Conservation (phyloP, 2,113 vertebrate genomes). For the Rhadina sibilatrix region DNA sequence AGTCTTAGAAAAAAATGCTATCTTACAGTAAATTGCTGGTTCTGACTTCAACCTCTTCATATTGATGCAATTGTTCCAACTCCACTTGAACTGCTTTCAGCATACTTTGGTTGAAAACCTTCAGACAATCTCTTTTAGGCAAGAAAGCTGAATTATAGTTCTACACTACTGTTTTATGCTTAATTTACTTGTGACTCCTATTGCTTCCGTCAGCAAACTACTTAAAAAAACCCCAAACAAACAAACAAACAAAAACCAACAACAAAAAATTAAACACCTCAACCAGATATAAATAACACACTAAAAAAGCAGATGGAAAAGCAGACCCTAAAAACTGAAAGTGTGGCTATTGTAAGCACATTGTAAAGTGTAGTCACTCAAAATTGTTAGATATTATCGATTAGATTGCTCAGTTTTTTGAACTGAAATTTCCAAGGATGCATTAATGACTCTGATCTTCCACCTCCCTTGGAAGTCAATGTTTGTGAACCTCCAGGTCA, state of each 20-base stretch:
- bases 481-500: neutral
- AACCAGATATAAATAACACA: neutral
- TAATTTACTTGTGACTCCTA: neutral
- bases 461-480: neutral
- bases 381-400: neutral
- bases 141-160: neutral
- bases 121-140: neutral
- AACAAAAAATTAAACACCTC: neutral
- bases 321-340: neutral
- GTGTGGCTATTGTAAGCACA: neutral
- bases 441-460: neutral
- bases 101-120: neutral
- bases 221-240: neutral
- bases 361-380: neutral
- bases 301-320: neutral
- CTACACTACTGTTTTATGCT: accelerated
- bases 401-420: neutral
- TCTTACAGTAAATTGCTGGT: neutral
- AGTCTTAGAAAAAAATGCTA: neutral
- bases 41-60: neutral
- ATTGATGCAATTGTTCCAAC: neutral
- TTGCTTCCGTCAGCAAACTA: neutral
- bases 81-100: neutral
- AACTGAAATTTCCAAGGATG: neutral
- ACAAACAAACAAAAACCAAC: no score